Base-by-base conservation (phyloP, 2,113 vertebrate genomes). In the Capreolus pygargus region DNA sequence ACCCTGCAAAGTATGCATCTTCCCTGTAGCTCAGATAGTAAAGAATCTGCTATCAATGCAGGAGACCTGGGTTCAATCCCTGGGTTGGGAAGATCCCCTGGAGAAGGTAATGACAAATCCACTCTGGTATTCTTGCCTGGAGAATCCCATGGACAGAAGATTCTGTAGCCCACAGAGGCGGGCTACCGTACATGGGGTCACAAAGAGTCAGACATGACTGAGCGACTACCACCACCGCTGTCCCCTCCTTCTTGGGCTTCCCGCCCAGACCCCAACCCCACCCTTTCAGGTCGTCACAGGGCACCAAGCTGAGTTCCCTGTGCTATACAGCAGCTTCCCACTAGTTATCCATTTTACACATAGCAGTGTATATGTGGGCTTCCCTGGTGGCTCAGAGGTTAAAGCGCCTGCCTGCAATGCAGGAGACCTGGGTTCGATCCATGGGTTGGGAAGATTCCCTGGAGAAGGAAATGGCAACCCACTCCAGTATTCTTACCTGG, bases 1-100 rank as follows among this genome's bases (percentile, higher is more conserved):
- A 92, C 86, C 91, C 90, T 97, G 92, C 92, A 96, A 96, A 97
- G 95, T 97, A 97, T 36, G n/a, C 17, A 11, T 67, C n/a, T 23
- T 70, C 67, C 67, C 67, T n/a, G 33, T 67, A 67, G 16, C 16
- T 67, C 61, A 67, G 33, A 67, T 4, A 67, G 64, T 67, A 67
- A 67, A 67, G 16, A 36, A 19, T 67, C 33, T 67, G 16, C 64
- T 67, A 67, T 33, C 33, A 67, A 21, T 36, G 64, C 8, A 67
- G 16, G 33, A 67, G 64, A 67, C 64, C 64, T 67, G 64, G 33
- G 33, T 67, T 67, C 33, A 67, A 0, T 67, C 16, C n/a, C 64
- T 36, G 64, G 17, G 64, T 36, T 36, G 64, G 64, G 64, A 67
- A 67, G 64, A 67, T 67, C 64, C 17, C n/a, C 64, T 21, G 64